Evolutionary conservation across 1,140 invertebrate genomes (phyloP).

Genomic region (Platyscapa corneri): DNA sequence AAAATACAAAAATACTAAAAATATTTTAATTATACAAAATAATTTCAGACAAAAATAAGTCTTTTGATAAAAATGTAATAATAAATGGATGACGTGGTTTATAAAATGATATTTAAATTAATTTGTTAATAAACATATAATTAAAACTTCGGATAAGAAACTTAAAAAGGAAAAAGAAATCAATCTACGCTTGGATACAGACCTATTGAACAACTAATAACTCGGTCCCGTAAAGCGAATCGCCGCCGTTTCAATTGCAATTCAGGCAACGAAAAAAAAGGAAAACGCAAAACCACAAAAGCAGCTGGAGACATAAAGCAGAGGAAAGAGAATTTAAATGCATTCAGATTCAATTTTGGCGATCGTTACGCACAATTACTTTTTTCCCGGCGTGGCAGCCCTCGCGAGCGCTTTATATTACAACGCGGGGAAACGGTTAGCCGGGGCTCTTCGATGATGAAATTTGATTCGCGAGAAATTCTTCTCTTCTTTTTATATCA

Average conservation of each 20-base stretch:
- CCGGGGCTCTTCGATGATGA: neutral
- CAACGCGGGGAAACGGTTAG: neutral
- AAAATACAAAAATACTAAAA: too few relatives aligned
- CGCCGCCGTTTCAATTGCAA: neutral
- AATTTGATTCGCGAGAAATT: conserved; percentile 49
- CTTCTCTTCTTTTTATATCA: conserved; percentile 1
- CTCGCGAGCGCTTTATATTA: conserved; percentile 18
- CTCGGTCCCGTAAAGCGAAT: neutral
- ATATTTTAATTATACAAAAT: neutral
- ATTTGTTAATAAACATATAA: neutral
- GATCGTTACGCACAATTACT: conserved; percentile 29
- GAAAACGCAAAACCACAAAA: conserved; percentile 7
- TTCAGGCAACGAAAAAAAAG: neutral
- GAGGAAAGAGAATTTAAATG: conserved; percentile 18
- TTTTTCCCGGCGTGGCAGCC: neutral
- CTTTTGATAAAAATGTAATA: neutral
- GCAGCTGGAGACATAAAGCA: neutral
- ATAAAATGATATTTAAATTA: neutral
- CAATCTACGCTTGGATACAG: neutral
- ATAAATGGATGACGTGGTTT: neutral
- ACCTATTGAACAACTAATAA: conserved; percentile 13
- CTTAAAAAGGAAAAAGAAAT: neutral
- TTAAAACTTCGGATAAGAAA: neutral
- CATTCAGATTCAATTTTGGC: conserved; percentile 50
- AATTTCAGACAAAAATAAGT: neutral